Evolutionary conservation across 2,113 vertebrate species (phyloP).

Genomic region (Oxyruncus cristatus): DNA sequence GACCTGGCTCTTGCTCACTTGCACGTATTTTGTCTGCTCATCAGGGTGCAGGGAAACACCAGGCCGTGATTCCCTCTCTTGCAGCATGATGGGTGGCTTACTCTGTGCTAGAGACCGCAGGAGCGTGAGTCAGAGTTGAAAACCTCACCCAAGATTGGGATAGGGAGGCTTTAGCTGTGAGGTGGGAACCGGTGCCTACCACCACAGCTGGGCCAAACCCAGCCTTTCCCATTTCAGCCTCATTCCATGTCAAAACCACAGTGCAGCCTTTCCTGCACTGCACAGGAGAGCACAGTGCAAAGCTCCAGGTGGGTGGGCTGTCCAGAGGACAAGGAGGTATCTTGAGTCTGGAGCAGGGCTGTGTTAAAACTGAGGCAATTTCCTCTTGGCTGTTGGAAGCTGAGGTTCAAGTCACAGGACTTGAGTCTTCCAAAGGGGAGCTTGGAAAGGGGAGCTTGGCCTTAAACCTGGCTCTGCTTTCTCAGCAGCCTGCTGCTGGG

Average conservation of each 20-base stretch:
- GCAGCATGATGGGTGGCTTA: background rate
- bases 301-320: conserved; percentile 26
- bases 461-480: background rate
- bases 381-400: background rate
- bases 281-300: background rate
- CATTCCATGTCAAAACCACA: background rate
- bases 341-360: background rate
- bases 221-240: background rate
- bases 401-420: background rate
- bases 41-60: background rate
- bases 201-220: background rate
- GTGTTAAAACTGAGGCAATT: background rate
- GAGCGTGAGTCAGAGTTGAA: background rate
- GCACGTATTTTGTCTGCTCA: background rate
- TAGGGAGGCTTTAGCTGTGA: background rate
- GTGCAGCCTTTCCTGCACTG: background rate
- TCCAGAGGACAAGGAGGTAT: background rate
- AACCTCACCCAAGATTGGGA: background rate
- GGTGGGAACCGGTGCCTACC: background rate
- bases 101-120: background rate
- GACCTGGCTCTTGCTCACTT: background rate
- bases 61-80: background rate
- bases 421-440: background rate
- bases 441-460: background rate
- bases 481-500: background rate